phyloP scores from a whole-genome alignment of 2,113 vertebrate genomes.

The Cnemophilus loriae region DNA sequence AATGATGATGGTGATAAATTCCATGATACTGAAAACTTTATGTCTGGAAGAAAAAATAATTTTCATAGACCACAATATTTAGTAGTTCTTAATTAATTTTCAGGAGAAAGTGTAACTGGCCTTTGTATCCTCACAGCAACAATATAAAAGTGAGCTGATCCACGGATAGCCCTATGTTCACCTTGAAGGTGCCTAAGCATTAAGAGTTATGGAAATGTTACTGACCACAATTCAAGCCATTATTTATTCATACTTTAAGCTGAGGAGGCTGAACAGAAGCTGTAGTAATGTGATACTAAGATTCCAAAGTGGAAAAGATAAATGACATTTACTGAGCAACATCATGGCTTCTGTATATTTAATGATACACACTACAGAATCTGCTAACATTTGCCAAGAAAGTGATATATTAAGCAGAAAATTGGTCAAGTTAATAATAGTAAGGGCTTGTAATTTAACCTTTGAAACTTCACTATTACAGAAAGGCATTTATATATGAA shows the following conservation, averaged over 20 bases:
- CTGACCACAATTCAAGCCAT: background rate
- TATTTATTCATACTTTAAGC: background rate
- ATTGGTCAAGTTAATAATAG: background rate
- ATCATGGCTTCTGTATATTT: background rate
- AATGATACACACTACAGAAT: background rate
- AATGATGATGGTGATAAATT: background rate
- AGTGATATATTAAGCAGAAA: background rate
- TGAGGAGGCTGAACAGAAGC: background rate
- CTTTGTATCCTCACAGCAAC: background rate
- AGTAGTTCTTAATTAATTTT: background rate
- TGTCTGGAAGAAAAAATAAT: background rate
- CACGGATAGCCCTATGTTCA: fast-evolving
- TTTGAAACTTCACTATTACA: background rate
- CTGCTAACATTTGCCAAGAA: background rate
- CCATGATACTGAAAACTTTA: background rate
- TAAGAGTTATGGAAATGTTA: background rate
- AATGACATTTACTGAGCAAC: background rate
- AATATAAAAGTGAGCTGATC: background rate
- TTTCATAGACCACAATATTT: background rate
- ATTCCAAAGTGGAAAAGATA: background rate
- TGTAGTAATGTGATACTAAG: background rate
- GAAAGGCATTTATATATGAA: background rate
- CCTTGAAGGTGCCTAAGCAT: background rate
- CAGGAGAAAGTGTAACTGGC: background rate
- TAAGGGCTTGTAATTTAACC: background rate